A percentile compares a stretch with the other conserved stretches of the same genome.
Conservation (phyloP, 2,797 vertebrate genomes). For the Phrynocephalus forsythii region DNA sequence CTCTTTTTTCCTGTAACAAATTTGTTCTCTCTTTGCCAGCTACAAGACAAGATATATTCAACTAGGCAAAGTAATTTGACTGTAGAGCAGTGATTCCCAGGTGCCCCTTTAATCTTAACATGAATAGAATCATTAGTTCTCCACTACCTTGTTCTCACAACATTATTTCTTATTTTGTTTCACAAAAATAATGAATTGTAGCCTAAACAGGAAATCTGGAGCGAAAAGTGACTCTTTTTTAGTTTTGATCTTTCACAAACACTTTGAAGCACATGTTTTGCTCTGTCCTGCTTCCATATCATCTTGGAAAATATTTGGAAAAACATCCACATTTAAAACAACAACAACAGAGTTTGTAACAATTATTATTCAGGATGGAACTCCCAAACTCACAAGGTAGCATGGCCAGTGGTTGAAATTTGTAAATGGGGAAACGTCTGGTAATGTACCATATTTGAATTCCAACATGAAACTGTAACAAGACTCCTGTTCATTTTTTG, state of each 20-base stretch:
- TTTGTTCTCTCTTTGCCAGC: not conserved
- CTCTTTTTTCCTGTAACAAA: not conserved
- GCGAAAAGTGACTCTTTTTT: not conserved
- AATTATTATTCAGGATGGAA: not conserved
- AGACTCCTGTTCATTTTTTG: not conserved
- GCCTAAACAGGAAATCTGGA: not conserved
- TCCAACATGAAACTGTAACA: no score
- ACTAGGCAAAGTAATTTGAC: not conserved
- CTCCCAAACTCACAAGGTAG: not conserved
- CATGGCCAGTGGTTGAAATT: no score
- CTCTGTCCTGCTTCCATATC: not conserved
- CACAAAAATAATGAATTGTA: not conserved
- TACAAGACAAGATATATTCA: not conserved
- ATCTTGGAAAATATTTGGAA: not conserved
- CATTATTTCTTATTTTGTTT: slow-evolving; percentile 3
- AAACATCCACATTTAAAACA: not conserved
- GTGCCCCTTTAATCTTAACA: not conserved
- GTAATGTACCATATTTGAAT: not conserved
- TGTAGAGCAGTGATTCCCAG: not conserved
- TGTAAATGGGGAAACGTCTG: not conserved
- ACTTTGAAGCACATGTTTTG: not conserved
- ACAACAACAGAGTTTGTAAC: not conserved
- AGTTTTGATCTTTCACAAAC: not conserved
- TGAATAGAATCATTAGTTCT: not conserved
- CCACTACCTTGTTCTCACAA: not conserved